A percentile compares a stretch with the other conserved stretches of the same genome.
Conservation (phyloP, 92 coral and sea anemone genomes). For the Porites cylindrica region DNA sequence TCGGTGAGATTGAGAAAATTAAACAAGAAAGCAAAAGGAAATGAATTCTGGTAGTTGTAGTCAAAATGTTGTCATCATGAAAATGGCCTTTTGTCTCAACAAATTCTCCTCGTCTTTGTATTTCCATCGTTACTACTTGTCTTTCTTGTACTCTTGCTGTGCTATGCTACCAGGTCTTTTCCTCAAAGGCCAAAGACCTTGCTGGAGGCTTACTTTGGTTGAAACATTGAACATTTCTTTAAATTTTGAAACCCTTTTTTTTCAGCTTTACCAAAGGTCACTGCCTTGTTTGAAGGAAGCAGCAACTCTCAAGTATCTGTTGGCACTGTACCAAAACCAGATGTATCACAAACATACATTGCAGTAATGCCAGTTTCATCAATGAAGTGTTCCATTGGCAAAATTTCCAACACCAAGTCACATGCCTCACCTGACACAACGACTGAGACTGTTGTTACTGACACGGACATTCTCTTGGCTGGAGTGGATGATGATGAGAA, state of each 20-base stretch:
- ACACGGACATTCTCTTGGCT: conserved; percentile 87
- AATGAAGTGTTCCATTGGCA: conserved; percentile 64
- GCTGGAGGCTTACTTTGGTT: background rate
- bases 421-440: conserved; percentile 79
- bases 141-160: too few relatives aligned
- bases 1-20: too few relatives aligned
- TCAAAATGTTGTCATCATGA: too few relatives aligned
- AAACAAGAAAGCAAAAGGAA: too few relatives aligned
- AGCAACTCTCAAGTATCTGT: conserved; percentile 68
- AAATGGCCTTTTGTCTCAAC: too few relatives aligned
- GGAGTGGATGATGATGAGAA: conserved; percentile 90
- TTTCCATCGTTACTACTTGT: too few relatives aligned
- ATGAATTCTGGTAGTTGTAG: too few relatives aligned
- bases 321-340: conserved; percentile 78
- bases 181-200: too few relatives aligned
- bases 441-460: conserved; percentile 84
- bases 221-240: too few relatives aligned
- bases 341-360: conserved; percentile 81
- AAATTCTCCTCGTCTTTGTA: too few relatives aligned
- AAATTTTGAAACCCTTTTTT: background rate
- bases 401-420: conserved; percentile 53
- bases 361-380: conserved; percentile 80
- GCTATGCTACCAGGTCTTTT: too few relatives aligned
- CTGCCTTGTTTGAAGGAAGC: conserved; percentile 61
- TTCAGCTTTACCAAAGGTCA: conserved; percentile 77